Conservation (phyloP, 2,888 invertebrate species). For the Yponomeuta evonymella region DNA sequence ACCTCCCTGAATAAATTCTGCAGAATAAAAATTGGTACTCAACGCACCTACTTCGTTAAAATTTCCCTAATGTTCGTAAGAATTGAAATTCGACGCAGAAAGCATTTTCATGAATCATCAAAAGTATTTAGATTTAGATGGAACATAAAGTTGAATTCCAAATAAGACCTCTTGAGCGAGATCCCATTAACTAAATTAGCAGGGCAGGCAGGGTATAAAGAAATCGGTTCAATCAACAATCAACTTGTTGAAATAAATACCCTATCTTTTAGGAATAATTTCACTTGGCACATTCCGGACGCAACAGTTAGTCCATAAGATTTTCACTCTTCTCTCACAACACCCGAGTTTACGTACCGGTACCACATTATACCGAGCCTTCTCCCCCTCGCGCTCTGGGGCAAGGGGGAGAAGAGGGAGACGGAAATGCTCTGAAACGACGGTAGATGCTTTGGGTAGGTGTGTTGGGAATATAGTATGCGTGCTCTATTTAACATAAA, state of each 20-base stretch:
- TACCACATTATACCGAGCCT: slow-evolving; percentile 24
- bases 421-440: slow-evolving; percentile 11
- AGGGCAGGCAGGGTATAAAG: slow-evolving; percentile 21
- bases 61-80: neutral
- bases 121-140: neutral
- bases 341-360: slow-evolving; percentile 20
- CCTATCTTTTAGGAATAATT: slow-evolving; percentile 36
- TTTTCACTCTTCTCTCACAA: slow-evolving; percentile 30
- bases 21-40: neutral
- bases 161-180: neutral
- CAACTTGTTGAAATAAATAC: slow-evolving; percentile 42
- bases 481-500: slow-evolving; percentile 20
- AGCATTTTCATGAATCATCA: neutral
- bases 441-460: slow-evolving; percentile 19
- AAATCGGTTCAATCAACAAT: slow-evolving; percentile 24
- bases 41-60: neutral
- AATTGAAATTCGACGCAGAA: slow-evolving; percentile 1
- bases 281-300: slow-evolving; percentile 34
- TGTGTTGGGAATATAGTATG: slow-evolving; percentile 6
- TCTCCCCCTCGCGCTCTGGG: slow-evolving; percentile 17
- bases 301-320: slow-evolving; percentile 63
- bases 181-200: slow-evolving; percentile 7
- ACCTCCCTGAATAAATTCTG: slow-evolving; percentile 2
- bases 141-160: neutral
- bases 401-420: neutral